Evolutionary conservation across 1,140 invertebrate species (phyloP), one percentile per base, ranked within the genome.

Genomic region (Eueides isabella): DNA sequence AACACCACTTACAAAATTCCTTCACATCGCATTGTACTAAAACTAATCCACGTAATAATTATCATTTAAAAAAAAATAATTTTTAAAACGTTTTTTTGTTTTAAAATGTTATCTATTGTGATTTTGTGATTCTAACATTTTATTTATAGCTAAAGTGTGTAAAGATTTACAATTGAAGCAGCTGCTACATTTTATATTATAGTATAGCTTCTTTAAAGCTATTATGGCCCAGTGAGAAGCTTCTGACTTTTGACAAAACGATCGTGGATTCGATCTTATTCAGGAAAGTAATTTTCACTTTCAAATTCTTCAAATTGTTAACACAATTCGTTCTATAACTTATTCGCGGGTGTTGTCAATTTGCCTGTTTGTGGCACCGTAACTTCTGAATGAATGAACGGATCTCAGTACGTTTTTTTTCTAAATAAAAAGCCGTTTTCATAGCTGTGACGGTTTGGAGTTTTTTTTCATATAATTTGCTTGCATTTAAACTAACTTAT

Each of bases 91-190:
- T 23, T 19, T 44, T 19, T 55, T 23, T 14, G 19, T 55, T 26
- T 11, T 23, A 26, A 55, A 26, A 48, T 16, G 14, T 0, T 38
- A 38, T 38, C 41, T 48, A 44, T 44, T 19, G 41, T 48, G 4
- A 48, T 19, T n/a, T n/a, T 48, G 6, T n/a, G n/a, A 26, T 55
- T 44, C 31, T 31, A 31, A 31, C 7, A 5, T 38, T 55, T 55
- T 55, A 55, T 55, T 55, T 55, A 55, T 55, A 55, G 48, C 3
- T 11, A 23, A 23, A 55, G 23, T 26, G 19, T 55, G 11, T 55
- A 23, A 55, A 55, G 48, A 55, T 55, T 55, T 55, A 55, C 48
- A 55, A 26, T 23, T 26, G 48, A 55, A 55, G 48, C 48, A 26
- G 48, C 48, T 55, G 48, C 11, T 19, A 12, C 48, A 55, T 55